Conservation (phyloP, 37 sponge, comb jelly and placozoan genomes). For the Hexactinellida sp. region DNA sequence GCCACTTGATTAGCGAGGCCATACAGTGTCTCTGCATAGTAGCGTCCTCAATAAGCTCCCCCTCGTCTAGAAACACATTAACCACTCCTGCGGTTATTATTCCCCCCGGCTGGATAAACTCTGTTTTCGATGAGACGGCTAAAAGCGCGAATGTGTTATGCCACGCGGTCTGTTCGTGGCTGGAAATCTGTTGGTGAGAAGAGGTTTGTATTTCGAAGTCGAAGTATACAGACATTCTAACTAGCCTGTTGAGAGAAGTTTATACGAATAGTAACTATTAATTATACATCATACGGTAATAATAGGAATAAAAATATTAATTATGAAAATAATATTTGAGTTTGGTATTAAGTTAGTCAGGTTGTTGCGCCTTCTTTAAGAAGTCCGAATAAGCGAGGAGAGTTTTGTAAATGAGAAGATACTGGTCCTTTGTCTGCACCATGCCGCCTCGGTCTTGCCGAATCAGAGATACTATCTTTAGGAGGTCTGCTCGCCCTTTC, state of each 20-base stretch:
- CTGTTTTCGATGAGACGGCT: background rate
- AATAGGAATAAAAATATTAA: background rate
- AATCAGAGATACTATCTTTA: slow-evolving; percentile 52
- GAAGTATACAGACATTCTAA: background rate
- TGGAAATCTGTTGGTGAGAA: background rate
- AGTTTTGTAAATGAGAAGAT: slow-evolving; percentile 35
- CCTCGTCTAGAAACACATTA: slow-evolving; percentile 36
- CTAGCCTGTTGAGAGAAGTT: no score
- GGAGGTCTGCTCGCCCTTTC: slow-evolving; percentile 41
- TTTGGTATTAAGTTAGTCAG: background rate
- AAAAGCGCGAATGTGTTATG: slow-evolving; percentile 12
- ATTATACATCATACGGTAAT: no score
- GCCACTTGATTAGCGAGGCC: slow-evolving; percentile 60
- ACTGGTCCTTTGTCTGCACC: slow-evolving; percentile 76
- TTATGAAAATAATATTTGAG: background rate
- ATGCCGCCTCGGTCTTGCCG: slow-evolving; percentile 87
- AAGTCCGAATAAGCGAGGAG: background rate
- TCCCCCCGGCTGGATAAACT: slow-evolving; percentile 1
- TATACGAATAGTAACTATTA: no score
- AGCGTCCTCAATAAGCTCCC: slow-evolving; percentile 39
- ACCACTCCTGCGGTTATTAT: background rate
- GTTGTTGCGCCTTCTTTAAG: slow-evolving; percentile 12
- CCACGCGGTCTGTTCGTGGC: background rate
- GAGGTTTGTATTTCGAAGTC: background rate
- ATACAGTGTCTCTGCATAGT: slow-evolving; percentile 37